phyloP scores from a whole-genome alignment of 2,888 invertebrate genomes.

The Hypomecis punctinalis region DNA sequence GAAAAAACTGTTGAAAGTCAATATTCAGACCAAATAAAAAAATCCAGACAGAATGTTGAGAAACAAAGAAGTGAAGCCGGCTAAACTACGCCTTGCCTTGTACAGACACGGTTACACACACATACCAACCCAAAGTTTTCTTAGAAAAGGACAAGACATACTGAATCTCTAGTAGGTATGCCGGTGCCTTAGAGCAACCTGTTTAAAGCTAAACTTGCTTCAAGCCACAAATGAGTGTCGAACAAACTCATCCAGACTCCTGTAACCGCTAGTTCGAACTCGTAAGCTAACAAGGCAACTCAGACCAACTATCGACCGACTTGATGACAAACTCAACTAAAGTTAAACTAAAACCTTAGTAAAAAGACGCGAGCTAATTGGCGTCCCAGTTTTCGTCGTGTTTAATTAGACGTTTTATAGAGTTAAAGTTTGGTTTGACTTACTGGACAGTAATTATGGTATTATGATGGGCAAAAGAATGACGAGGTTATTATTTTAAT shows the following conservation, averaged over 20 bases:
- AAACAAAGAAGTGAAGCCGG: too few relatives aligned
- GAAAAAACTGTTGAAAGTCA: too few relatives aligned
- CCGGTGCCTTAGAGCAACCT: background rate
- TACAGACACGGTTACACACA: too few relatives aligned
- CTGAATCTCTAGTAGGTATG: too few relatives aligned
- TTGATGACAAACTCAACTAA: constrained; percentile 25
- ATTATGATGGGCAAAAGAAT: too few relatives aligned
- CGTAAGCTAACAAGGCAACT: constrained; percentile 24
- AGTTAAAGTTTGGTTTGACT: background rate
- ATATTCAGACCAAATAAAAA: too few relatives aligned
- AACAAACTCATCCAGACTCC: background rate
- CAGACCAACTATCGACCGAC: constrained; percentile 17
- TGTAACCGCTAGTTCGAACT: constrained; percentile 14
- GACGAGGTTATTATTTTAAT: too few relatives aligned
- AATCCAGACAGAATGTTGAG: too few relatives aligned
- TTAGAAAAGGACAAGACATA: background rate
- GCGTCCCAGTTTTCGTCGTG: constrained; percentile 6
- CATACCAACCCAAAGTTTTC: too few relatives aligned
- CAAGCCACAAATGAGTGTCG: constrained; percentile 1
- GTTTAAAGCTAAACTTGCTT: background rate
- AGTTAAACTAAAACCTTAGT: background rate
- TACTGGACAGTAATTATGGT: background rate
- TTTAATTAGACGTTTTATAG: constrained; percentile 18
- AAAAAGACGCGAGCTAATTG: constrained; percentile 22
- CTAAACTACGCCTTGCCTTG: too few relatives aligned